Percentiles rank a stretch among this genome's conserved stretches.
phyloP scores from a whole-genome alignment of 1,140 invertebrate genomes.

The Geopemphigus sp. region DNA sequence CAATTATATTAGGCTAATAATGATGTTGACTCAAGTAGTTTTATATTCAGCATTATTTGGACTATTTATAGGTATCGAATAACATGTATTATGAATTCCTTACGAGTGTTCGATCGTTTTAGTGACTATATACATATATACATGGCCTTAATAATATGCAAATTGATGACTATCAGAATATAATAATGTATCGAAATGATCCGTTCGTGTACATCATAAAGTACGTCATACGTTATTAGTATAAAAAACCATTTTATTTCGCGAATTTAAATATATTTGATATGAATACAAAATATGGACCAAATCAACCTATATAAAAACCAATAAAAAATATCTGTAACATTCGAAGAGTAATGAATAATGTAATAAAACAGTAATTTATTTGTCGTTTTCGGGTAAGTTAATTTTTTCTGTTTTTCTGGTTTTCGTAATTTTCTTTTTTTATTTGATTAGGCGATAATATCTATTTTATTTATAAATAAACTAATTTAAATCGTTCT shows the following conservation, averaged over 20 bases:
- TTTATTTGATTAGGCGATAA: not conserved
- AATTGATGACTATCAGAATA: slow-evolving; percentile 5
- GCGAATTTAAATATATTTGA: not conserved
- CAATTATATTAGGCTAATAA: slow-evolving; percentile 1
- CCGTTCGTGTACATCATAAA: not conserved
- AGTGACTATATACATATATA: no score
- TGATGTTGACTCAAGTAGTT: slow-evolving; percentile 14
- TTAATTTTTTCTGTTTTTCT: no score
- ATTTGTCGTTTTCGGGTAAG: not conserved
- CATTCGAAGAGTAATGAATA: not conserved
- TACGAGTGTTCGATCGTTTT: not conserved
- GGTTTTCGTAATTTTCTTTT: no score
- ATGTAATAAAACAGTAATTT: not conserved
- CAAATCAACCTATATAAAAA: not conserved
- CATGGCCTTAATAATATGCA: not conserved
- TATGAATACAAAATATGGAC: not conserved
- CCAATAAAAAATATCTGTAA: not conserved
- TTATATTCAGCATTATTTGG: slow-evolving; percentile 3
- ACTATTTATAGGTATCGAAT: slow-evolving; percentile 14
- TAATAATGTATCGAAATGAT: not conserved
- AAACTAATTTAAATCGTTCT: not conserved
- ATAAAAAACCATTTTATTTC: not conserved
- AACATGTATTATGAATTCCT: not conserved
- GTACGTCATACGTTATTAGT: not conserved
- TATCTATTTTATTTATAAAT: slow-evolving; percentile 4